Base-by-base conservation (phyloP, 1,140 invertebrate genomes). In the Papilio dardanus region DNA sequence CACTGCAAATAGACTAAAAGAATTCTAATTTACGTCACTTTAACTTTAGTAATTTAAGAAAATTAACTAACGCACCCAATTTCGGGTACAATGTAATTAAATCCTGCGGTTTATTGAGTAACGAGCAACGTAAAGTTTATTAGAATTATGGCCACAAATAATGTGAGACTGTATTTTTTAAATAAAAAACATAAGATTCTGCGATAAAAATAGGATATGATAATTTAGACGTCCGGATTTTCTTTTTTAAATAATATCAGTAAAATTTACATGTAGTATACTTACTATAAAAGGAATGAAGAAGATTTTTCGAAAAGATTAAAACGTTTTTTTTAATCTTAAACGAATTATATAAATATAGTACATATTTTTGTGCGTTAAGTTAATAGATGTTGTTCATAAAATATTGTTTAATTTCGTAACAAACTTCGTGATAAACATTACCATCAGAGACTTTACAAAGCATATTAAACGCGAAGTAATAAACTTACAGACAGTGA, bases 391-490 rank as follows among this genome's bases (percentile, higher is more conserved):
- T 28, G 54, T 58, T 58, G 50, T 62, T 62, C 14, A 24, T 54
- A 24, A 54, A 54, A 54, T 54, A 28, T 28, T 62, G 24, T 62
- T 62, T 62, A 62, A 62, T 62, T 30, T 28, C 24, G 24, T 62
- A 62, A 62, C 54, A 30, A 62, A 62, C 54, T 62, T 62, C 24
- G 3, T 28, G 24, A 28, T 62, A 62, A 62, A 62, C 14, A 54
- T 54, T 54, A n/a, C 50, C 50, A 24, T 54, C 21, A 5, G 21
- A 28, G 10, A 24, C 54, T 62, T 62, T 10, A 62, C 54, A 62
- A 28, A 28, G 54, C 14, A 62, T 14, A 62, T 62, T 62, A 62
- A 62, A 62, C 54, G 21, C 24, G 54, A 62, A 62, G 24, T 62
- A 62, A 62, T 62, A 62, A 62, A 62, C 54, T 30, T 30, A 28